phyloP scores from a whole-genome alignment of 1,140 invertebrate genomes.

The Samia ricini region DNA sequence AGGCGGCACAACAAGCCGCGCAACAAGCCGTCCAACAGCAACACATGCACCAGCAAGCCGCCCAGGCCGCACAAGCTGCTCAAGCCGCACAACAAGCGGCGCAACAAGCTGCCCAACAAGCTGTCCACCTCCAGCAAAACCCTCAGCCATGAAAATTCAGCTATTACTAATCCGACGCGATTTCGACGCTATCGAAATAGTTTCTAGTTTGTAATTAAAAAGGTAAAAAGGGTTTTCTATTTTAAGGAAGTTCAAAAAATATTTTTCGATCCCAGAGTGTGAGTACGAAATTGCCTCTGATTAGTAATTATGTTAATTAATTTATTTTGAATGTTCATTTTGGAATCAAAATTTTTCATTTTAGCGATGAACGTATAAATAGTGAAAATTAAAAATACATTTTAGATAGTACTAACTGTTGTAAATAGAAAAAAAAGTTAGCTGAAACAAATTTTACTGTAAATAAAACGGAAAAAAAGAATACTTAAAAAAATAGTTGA shows the following conservation, averaged over 20 bases:
- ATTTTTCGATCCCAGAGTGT: conserved; percentile 33
- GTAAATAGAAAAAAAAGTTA: conserved; percentile 63
- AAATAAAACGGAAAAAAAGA: conserved; percentile 54
- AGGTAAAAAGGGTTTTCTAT: neutral
- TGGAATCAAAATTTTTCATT: conserved; percentile 18
- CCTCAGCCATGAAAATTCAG: conserved; percentile 77
- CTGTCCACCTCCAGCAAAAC: conserved; percentile 71
- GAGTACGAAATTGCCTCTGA: conserved; percentile 63
- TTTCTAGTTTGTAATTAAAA: conserved; percentile 20
- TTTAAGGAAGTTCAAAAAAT: neutral
- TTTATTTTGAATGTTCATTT: conserved; percentile 16
- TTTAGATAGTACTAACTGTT: conserved; percentile 71
- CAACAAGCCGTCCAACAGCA: conserved; percentile 39
- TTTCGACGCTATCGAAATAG: conserved; percentile 39
- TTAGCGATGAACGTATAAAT: conserved; percentile 42
- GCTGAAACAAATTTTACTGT: conserved; percentile 56
- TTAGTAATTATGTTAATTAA: conserved; percentile 54
- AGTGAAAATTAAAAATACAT: conserved; percentile 12
- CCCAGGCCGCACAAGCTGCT: conserved; percentile 38
- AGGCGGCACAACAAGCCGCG: conserved; percentile 46
- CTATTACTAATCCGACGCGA: conserved; percentile 78
- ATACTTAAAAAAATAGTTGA: conserved; percentile 48
- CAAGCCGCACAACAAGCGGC: conserved; percentile 53
- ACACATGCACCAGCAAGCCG: conserved; percentile 42
- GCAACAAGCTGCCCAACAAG: conserved; percentile 69